phyloP scores from a whole-genome alignment of 2,113 vertebrate genomes.

The Spheniscus mendiculus region DNA sequence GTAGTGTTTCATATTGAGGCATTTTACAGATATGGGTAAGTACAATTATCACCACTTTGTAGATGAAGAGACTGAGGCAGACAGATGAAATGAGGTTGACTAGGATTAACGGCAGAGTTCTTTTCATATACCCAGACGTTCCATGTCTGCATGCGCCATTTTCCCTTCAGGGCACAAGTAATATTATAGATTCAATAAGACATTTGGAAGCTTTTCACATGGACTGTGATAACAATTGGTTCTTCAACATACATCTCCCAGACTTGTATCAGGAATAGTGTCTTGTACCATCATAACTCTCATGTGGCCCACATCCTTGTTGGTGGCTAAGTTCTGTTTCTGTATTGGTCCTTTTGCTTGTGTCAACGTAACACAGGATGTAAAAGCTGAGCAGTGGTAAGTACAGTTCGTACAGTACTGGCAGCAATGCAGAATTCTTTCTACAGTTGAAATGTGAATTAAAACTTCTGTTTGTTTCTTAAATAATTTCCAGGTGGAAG shows the following conservation, averaged over 20 bases:
- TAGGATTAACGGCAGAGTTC: background rate
- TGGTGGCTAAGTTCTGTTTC: background rate
- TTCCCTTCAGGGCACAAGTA: background rate
- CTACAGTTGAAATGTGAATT: constrained; percentile 6
- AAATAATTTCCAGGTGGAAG: constrained; percentile 34
- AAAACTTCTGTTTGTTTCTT: background rate
- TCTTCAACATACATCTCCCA: background rate
- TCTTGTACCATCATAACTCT: background rate
- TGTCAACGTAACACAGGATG: background rate
- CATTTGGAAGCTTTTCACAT: background rate
- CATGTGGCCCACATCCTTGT: background rate
- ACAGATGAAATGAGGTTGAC: background rate
- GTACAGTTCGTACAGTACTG: constrained; percentile 5
- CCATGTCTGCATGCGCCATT: background rate
- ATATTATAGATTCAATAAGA: background rate
- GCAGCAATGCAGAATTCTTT: constrained; percentile 2
- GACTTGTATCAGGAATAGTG: background rate
- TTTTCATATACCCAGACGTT: background rate
- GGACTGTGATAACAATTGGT: background rate
- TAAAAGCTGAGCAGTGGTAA: constrained; percentile 50
- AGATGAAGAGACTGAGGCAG: background rate
- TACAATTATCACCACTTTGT: background rate
- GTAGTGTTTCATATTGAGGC: constrained; percentile 15
- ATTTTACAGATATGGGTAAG: constrained; percentile 41
- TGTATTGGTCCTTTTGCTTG: background rate